A percentile compares a stretch with the other conserved stretches of the same genome.
Conservation (phyloP, 1,140 invertebrate species). For the Zaprionus ornatus region DNA sequence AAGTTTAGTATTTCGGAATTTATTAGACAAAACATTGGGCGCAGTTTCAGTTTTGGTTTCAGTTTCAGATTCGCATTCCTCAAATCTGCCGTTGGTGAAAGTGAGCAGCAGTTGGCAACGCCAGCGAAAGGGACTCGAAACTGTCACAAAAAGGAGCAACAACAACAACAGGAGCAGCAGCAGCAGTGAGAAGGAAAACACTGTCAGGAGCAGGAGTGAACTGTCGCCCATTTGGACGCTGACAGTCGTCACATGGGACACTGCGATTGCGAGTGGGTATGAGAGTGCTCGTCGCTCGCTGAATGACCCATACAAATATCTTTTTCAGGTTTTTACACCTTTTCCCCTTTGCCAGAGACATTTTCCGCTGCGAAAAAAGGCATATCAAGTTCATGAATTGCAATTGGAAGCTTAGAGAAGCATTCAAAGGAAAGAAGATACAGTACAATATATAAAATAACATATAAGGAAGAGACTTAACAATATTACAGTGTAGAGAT, state of each 20-base stretch:
- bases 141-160: conserved; percentile 75
- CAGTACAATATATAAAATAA: not conserved
- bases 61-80: conserved; percentile 36
- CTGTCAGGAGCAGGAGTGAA: conserved; percentile 7
- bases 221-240: conserved; percentile 25
- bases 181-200: not conserved
- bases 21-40: conserved; percentile 76
- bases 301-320: conserved; percentile 36
- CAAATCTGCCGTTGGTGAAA: conserved; percentile 24
- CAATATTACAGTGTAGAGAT: not conserved
- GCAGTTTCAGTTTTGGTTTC: conserved; percentile 20
- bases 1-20: conserved; percentile 80
- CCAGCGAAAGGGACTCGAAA: conserved; percentile 69
- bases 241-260: conserved; percentile 12
- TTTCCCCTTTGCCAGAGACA: conserved; percentile 40
- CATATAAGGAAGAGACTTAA: too few relatives aligned
- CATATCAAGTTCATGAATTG: not conserved
- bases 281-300: conserved; percentile 37
- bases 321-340: conserved; percentile 7
- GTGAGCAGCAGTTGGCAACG: conserved; percentile 50
- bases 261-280: conserved; percentile 19
- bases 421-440: not conserved
- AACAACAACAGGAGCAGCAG: conserved; percentile 5
- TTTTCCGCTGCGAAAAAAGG: conserved; percentile 46
- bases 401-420: not conserved